Base-by-base conservation (phyloP, 2,888 invertebrate species). In the Beris morrisii region DNA sequence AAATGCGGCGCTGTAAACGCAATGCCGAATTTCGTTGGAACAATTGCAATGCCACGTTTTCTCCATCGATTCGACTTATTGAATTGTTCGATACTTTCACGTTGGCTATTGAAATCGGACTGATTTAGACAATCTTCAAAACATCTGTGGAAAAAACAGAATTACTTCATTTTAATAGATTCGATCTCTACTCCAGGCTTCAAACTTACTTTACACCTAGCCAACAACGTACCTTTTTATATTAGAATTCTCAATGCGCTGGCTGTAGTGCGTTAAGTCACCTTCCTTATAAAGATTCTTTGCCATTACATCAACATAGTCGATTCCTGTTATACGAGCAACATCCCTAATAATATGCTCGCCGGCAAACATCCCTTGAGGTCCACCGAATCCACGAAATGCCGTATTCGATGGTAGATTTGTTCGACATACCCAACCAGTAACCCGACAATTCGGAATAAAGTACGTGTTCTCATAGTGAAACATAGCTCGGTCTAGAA, bases 401-500 rank as follows among this genome's bases (percentile, higher is more conserved):
- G 97, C 97, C 0, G 96, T 97, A 76, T 95, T 95, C 0, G 95
- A 94, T 0, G 95, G 89, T 58, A 93, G 78, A 82, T 97, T 95
- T 0, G 97, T 97, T 80, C 86, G 90, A 75, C 96, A 97, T 11
- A 88, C 82, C 74, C 86, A 86, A 0, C 92, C 92, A 11, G 82
- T 84, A 0, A 92, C 86, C 70, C 86, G 84, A 0, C 88, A 83
- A 71, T 90, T 87, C 0, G 91, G 90, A 69, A 95, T 87, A 71
- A 85, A 85, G 79, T 96, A 97, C 0, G 90, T 85, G 78, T 95
- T 95, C 79, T 91, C 90, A 71, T 88, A 87, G 76, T 93, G 93
- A 66, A 89, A 87, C 85, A 95, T 86, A 0, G 93, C 91, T 73
- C 93, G 84, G 73, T 93, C 92, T 72, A 93, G 77, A 11, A 94